Base-by-base conservation (phyloP, 2,888 invertebrate genomes). In the Drosophila falleni region DNA sequence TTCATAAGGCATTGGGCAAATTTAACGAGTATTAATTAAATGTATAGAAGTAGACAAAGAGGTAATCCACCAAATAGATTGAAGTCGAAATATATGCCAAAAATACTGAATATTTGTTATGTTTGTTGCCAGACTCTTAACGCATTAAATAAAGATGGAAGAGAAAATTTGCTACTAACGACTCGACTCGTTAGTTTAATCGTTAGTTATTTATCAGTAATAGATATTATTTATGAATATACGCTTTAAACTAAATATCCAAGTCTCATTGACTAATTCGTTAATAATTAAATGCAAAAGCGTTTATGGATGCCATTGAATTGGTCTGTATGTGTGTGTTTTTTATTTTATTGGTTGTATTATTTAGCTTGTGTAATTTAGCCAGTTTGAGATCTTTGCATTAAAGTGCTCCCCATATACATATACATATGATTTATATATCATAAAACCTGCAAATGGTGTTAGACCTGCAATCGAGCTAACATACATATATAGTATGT, bases 301-400 rank as follows among this genome's bases (percentile, higher is more conserved):
- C 68, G 35, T 54, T 61, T 31, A 29, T 49, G 19, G 11, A 53
- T 53, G 39, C n/a, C 15, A 29, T 55, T 56, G 33, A 19, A 15
- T 55, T 31, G 19, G 19, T 19, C 19, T 19, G 19, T 19, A 19
- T n/a, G 26, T n/a, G 9, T 49, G 31, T 44, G 23, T 23, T 2
- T 23, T 23, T 23, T 23, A 23, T 37, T 50, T 37, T 37, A 41
- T 37, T 39, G 9, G n/a, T 53, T 41, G 23, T 29, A 29, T 23
- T 64, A 3, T 29, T 51, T 44, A 29, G 19, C 3, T 44, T 44
- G 3, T 47, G 53, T 41, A 39, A 16, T 71, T 60, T 55, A 39
- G 46, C 35, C 54, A 60, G 58, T 19, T 67, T 75, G 75, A 75
- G 75, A 75, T 75, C 75, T 63, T 62, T 74, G 26, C 39, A 59